Base-by-base conservation (phyloP, 92 coral and sea anemone species). In the Muricea muricata region DNA sequence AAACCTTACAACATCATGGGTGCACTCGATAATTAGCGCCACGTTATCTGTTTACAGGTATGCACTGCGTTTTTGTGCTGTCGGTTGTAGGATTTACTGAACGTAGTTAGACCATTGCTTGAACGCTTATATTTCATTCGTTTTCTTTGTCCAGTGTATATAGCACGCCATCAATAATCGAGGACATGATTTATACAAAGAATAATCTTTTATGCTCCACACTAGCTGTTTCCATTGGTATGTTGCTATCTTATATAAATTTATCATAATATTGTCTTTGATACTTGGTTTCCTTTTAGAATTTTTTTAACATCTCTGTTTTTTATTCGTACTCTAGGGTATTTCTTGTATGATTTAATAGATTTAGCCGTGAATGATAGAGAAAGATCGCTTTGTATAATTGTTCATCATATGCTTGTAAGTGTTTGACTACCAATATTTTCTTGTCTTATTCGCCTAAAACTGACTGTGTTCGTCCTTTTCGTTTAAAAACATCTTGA, bases 401-500 rank as follows among this genome's bases (percentile, higher is more conserved):
- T 60, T 60, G 11, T 60, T 60, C 68, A 60, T 60, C 68, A 60
- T 60, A 2, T 60, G 5, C 37, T 60, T 9, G 68, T 60, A 60
- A 60, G 68, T 60, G 60, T 60, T 60, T 29, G 18, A 60, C 25
- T 60, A 30, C n/a, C n/a, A n/a, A n/a, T n/a, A n/a, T n/a, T n/a
- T n/a, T n/a, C n/a, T n/a, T n/a, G n/a, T n/a, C n/a, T n/a, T n/a
- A n/a, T n/a, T n/a, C n/a, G n/a, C n/a, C n/a, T n/a, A n/a, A n/a
- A n/a, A n/a, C n/a, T n/a, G n/a, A n/a, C n/a, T n/a, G n/a, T n/a
- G n/a, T n/a, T n/a, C n/a, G n/a, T n/a, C n/a, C n/a, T n/a, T n/a
- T n/a, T n/a, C n/a, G n/a, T n/a, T n/a, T n/a, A n/a, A n/a, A n/a
- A n/a, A n/a, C n/a, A n/a, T n/a, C n/a, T n/a, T n/a, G n/a, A n/a